Evolutionary conservation across 2,113 vertebrate genomes (phyloP).

Genomic region (Petromus typicus): DNA sequence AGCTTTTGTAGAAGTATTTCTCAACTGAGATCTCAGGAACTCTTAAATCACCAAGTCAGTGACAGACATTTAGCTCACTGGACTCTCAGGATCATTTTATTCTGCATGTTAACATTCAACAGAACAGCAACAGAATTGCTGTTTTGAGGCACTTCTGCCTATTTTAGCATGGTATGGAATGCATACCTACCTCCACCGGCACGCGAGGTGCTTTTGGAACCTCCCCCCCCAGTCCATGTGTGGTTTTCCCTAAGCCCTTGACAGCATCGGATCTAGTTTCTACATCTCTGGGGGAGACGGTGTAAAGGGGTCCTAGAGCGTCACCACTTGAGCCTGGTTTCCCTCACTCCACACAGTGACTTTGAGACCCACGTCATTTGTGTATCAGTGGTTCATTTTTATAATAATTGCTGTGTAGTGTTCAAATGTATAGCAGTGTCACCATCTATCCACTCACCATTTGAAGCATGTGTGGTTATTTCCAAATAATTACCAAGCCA

Average conservation of each 20-base stretch:
- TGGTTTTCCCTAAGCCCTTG: background rate
- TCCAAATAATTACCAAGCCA: background rate
- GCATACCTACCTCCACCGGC: background rate
- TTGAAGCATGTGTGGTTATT: background rate
- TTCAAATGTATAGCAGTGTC: accelerated
- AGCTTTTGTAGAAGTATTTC: background rate
- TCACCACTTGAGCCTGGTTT: background rate
- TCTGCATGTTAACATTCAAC: background rate
- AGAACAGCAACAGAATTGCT: no score
- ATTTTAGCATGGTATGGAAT: background rate
- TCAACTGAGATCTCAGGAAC: background rate
- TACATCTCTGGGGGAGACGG: background rate
- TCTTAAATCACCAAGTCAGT: background rate
- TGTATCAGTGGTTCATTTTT: background rate
- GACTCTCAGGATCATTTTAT: background rate
- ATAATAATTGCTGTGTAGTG: background rate
- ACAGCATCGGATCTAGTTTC: background rate
- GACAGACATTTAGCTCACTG: background rate
- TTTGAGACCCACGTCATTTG: accelerated
- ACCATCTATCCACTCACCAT: no score
- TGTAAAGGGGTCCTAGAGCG: background rate
- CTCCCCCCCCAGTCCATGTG: accelerated
- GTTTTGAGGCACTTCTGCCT: background rate
- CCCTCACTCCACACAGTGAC: background rate
- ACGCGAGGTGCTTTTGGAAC: no score